Evolutionary conservation across 1,140 invertebrate species (phyloP).

Genomic region (Drosophila neocordata): DNA sequence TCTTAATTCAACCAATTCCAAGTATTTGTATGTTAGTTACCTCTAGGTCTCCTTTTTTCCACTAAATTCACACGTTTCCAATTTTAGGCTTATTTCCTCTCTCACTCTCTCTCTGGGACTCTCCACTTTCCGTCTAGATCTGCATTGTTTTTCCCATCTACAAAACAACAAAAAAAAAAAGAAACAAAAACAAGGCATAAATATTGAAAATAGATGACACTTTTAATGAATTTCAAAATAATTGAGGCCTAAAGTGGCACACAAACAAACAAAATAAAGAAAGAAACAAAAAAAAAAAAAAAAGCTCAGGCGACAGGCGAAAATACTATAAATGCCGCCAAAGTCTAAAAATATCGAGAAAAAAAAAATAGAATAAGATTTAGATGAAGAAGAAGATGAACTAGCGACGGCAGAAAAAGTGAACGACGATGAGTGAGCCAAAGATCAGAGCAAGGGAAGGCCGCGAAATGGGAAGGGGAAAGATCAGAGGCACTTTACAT

Average conservation of each 20-base stretch:
- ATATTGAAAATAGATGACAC: constrained; percentile 73
- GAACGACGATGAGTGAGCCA: neutral
- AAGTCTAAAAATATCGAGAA: constrained; percentile 61
- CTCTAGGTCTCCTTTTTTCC: constrained; percentile 30
- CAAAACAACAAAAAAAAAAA: neutral
- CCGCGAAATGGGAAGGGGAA: neutral
- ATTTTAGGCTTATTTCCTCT: neutral
- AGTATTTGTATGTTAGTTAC: constrained; percentile 32
- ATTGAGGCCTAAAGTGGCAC: constrained; percentile 76
- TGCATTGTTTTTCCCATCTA: constrained; percentile 52
- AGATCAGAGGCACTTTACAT: too few relatives aligned
- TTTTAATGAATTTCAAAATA: constrained; percentile 79
- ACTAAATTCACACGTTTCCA: neutral
- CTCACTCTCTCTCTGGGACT: too few relatives aligned
- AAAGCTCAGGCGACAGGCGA: constrained; percentile 63
- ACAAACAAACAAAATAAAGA: neutral
- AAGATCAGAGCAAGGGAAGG: neutral
- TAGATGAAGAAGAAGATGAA: neutral
- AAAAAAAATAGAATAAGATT: neutral
- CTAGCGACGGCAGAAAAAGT: neutral
- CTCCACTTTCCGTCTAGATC: constrained; percentile 9
- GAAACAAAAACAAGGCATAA: constrained; percentile 28
- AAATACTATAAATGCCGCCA: constrained; percentile 50
- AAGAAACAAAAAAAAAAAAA: constrained; percentile 28
- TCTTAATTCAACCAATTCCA: constrained; percentile 28